A percentile compares a stretch with the other conserved stretches of the same genome.
Conservation (phyloP, 2,888 invertebrate species). For the Drosophila limbata region DNA sequence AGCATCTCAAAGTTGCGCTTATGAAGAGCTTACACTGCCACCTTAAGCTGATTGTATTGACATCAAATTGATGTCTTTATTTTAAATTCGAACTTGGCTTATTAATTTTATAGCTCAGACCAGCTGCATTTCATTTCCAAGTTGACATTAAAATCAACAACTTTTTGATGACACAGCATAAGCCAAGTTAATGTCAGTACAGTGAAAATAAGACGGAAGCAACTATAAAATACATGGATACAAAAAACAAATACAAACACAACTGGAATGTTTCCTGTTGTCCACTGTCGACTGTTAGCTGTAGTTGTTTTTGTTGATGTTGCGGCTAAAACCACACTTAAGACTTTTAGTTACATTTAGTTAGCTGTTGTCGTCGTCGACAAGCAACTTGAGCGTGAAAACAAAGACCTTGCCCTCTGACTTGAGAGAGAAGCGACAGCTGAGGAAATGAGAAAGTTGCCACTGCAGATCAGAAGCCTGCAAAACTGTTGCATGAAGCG, state of each 20-base stretch:
- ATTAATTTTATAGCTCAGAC: slow-evolving; percentile 16
- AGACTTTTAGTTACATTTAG: slow-evolving; percentile 66
- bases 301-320: slow-evolving; percentile 31
- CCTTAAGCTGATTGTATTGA: background rate
- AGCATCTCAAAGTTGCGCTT: background rate
- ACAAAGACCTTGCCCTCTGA: slow-evolving; percentile 52
- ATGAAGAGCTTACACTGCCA: no score
- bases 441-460: slow-evolving; percentile 35
- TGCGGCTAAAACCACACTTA: slow-evolving; percentile 62
- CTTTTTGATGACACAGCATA: slow-evolving; percentile 22
- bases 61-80: slow-evolving; percentile 14
- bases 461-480: slow-evolving; percentile 14
- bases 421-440: slow-evolving; percentile 7
- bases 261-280: slow-evolving; percentile 23
- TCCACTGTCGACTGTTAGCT: slow-evolving; percentile 25
- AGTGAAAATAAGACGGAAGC: slow-evolving; percentile 4
- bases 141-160: slow-evolving; percentile 14
- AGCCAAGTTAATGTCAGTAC: slow-evolving; percentile 38
- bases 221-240: slow-evolving; percentile 17
- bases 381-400: slow-evolving; percentile 52
- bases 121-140: slow-evolving; percentile 33
- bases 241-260: slow-evolving; percentile 5
- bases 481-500: slow-evolving; percentile 56
- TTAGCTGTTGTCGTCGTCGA: slow-evolving; percentile 45
- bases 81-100: slow-evolving; percentile 16